Conservation (phyloP, 2,113 vertebrate species). For the Phoenicopterus ruber region DNA sequence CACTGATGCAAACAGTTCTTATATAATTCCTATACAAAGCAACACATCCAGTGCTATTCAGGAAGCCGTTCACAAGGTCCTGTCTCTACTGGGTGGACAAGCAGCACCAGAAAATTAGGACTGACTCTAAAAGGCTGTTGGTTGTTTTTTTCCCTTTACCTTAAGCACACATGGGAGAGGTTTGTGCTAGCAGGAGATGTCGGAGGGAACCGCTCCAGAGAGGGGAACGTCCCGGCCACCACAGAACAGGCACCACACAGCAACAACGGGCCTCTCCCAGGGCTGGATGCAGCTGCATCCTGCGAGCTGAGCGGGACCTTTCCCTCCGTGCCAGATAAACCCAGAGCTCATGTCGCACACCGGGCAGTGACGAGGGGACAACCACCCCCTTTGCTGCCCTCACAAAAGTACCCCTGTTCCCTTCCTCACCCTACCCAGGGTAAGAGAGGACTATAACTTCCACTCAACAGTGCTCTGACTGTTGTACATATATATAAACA, state of each 20-base stretch:
- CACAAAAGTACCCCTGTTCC: neutral
- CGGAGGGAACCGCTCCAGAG: neutral
- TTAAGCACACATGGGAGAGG: neutral
- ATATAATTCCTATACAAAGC: neutral
- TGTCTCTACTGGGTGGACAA: neutral
- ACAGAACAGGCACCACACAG: neutral
- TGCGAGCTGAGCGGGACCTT: rapidly evolving
- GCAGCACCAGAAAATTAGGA: neutral
- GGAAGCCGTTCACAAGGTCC: neutral
- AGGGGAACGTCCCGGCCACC: neutral
- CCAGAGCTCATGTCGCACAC: neutral
- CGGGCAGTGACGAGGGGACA: neutral
- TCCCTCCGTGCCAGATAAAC: neutral
- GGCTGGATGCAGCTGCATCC: neutral
- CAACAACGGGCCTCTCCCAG: neutral
- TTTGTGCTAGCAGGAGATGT: neutral
- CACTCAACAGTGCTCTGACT: neutral
- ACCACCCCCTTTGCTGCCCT: neutral
- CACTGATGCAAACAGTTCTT: neutral
- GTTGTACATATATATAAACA: neutral
- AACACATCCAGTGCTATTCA: neutral
- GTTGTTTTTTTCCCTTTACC: neutral
- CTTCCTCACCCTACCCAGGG: neutral
- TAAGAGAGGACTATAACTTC: neutral
- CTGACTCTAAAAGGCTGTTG: neutral